These are phyloP conservation scores for Corvus moneduloides DNA, from an alignment of 2,113 vertebrate genomes.

Conservation along the genomic window DNA sequence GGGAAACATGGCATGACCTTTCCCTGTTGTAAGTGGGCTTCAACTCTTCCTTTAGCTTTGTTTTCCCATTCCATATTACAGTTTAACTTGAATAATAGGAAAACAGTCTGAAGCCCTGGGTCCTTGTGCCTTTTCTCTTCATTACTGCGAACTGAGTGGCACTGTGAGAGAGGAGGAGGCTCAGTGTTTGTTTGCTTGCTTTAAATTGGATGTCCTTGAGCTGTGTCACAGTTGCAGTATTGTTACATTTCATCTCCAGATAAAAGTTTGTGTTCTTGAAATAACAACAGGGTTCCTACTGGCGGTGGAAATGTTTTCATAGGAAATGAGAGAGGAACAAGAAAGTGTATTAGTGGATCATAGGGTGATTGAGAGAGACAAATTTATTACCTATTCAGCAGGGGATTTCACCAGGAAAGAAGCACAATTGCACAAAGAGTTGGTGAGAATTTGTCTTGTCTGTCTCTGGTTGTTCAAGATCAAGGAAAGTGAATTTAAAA, in stretches of 20 bases:
- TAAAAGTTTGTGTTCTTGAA: neutral
- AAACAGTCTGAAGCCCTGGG: neutral
- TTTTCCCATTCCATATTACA: neutral
- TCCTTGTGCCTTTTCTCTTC: neutral
- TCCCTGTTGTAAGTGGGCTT: neutral
- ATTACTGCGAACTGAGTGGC: neutral
- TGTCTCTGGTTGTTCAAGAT: neutral
- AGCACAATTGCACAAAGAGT: neutral
- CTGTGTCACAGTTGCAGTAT: neutral
- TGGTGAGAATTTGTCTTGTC: neutral
- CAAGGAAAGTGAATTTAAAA: neutral
- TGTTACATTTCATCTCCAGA: neutral
- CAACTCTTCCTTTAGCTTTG: neutral
- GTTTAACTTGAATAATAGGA: neutral
- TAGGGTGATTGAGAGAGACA: neutral
- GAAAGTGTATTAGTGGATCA: neutral
- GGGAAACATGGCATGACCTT: neutral
- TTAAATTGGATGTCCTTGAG: neutral
- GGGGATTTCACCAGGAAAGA: neutral
- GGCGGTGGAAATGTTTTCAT: neutral
- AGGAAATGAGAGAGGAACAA: neutral
- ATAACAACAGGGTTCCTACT: neutral
- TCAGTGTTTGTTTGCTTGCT: neutral
- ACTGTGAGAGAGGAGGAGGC: neutral
- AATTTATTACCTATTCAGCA: slow-evolving; percentile 12